Evolutionary conservation across 2,113 vertebrate species (phyloP), one percentile per base, ranked within the genome.

Genomic region (Bostrychus sinensis): DNA sequence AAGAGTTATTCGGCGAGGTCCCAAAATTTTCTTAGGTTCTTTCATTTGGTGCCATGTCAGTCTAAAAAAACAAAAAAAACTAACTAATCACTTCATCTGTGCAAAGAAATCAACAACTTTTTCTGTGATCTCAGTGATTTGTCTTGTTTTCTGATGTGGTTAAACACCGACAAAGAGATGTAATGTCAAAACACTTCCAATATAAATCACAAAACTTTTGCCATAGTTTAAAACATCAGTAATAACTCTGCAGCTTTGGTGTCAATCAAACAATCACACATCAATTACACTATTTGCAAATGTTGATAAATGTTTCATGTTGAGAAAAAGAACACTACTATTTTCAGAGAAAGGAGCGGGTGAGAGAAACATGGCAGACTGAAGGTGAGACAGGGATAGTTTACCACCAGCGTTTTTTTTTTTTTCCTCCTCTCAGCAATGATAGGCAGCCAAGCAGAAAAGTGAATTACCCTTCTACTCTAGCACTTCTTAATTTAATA

Each of bases 401-500:
- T 89, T 78, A 85, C 85, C 89, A 81, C 90, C 85, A 84, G 83
- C 76, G 82, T 92, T 91, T 93, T 92, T 83, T 86, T 80, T 34
- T 2, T 4, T 25, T 25, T 48, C n/a, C n/a, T n/a, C n/a, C 87
- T 51, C 93, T 87, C 84, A 84, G 70, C 92, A 89, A 94, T 93
- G 90, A 85, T 93, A 92, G 91, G 91, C 94, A 96, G 93, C 92
- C 86, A 94, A 94, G 95, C 95, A 95, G 96, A 97, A 97, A 97
- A 97, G 93, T 94, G 94, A 96, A 98, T 98, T 96, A 96, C 95
- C 94, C 94, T 78, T 93, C 94, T 93, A 94, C 94, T 95, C 93
- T 93, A 93, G 93, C 94, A 92, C 93, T 94, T 93, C 95, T 95
- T 98, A 97, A 97, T 98, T 96, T 95, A 96, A 97, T 98, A 95